Conservation (phyloP, 2,797 vertebrate species). For the Coreius guichenoti region DNA sequence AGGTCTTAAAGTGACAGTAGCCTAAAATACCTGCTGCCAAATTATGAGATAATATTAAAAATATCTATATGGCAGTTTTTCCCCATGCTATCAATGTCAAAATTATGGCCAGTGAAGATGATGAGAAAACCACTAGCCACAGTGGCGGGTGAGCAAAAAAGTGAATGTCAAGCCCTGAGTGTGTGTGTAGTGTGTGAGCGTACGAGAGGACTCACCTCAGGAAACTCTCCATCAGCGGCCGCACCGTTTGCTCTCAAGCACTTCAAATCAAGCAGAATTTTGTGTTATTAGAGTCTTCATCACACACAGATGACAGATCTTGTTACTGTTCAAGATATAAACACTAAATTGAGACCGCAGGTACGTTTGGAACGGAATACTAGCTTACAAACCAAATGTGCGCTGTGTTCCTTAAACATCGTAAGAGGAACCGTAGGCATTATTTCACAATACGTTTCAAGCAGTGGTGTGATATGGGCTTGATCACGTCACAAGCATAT, state of each 20-base stretch:
- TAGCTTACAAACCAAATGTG: background rate
- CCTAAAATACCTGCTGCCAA: too few relatives aligned
- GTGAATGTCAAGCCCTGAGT: too few relatives aligned
- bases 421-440: background rate
- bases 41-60: too few relatives aligned
- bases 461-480: background rate
- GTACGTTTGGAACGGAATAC: background rate
- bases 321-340: background rate
- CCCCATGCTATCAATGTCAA: too few relatives aligned
- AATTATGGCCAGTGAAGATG: too few relatives aligned
- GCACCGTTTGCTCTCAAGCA: background rate
- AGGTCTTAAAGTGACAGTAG: too few relatives aligned
- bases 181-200: background rate
- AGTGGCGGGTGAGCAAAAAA: too few relatives aligned
- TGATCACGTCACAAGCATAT: background rate
- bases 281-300: background rate
- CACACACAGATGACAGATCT: background rate
- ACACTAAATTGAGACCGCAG: background rate
- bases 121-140: too few relatives aligned
- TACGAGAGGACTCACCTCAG: conserved; percentile 5
- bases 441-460: background rate
- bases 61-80: too few relatives aligned
- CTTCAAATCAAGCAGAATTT: background rate
- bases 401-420: background rate
- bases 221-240: background rate